Conservation (phyloP, 2,797 vertebrate genomes). For the Nyctibius grandis region DNA sequence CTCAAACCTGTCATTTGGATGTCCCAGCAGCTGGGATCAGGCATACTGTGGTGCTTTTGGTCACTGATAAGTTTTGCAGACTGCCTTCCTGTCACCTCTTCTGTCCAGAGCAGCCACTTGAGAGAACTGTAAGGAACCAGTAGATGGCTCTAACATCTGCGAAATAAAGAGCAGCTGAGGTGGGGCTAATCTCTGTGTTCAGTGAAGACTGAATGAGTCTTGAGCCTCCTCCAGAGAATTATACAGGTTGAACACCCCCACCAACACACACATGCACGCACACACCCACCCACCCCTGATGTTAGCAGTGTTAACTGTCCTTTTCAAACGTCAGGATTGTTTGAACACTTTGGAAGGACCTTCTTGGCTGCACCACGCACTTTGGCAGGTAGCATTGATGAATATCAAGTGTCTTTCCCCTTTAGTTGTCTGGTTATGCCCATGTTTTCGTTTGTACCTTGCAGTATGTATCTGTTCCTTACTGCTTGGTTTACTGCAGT, state of each 20-base stretch:
- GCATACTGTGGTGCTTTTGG: background rate
- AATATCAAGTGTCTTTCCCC: background rate
- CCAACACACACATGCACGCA: fast-evolving
- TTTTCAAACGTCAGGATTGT: background rate
- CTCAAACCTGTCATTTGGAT: background rate
- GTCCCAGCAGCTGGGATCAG: background rate
- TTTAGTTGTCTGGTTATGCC: background rate
- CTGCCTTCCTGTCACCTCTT: background rate
- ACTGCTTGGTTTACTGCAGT: background rate
- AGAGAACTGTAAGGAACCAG: background rate
- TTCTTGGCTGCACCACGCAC: fast-evolving
- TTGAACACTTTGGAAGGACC: no score
- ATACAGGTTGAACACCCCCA: background rate
- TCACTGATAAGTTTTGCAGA: background rate
- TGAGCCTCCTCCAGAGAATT: background rate
- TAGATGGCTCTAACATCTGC: constrained; percentile 30
- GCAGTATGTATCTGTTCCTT: background rate
- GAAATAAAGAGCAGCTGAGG: background rate
- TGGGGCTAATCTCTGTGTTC: background rate
- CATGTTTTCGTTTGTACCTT: background rate
- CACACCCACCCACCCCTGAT: fast-evolving
- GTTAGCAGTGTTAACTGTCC: no score
- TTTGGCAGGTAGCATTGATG: background rate
- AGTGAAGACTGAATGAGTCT: background rate
- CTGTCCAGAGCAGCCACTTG: background rate